These are phyloP conservation scores for Trinorchestia longiramus DNA, from an alignment of 1,140 invertebrate species.

Conservation along the genomic window DNA sequence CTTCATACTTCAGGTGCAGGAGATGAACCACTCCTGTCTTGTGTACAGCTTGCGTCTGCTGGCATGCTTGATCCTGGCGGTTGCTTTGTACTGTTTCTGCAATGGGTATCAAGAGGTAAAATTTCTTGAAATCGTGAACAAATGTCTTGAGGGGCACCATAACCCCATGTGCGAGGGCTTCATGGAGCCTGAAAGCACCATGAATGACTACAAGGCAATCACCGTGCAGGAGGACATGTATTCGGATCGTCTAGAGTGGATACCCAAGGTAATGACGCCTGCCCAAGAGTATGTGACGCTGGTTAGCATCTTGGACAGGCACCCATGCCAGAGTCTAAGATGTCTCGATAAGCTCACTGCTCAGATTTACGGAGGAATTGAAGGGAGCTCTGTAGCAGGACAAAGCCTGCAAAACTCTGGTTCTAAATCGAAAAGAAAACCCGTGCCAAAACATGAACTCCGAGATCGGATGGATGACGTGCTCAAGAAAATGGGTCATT, in stretches of 20 bases:
- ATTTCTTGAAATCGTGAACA: slow-evolving; percentile 35
- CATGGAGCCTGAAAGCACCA: slow-evolving; percentile 39
- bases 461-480: slow-evolving; percentile 26
- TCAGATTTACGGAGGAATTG: slow-evolving; percentile 28
- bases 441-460: neutral
- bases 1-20: slow-evolving; percentile 17
- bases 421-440: neutral
- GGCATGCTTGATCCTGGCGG: slow-evolving; percentile 1
- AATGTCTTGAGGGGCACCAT: slow-evolving; percentile 32
- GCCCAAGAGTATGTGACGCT: slow-evolving; percentile 29
- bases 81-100: slow-evolving; percentile 51
- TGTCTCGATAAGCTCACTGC: slow-evolving; percentile 42
- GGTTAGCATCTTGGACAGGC: slow-evolving; percentile 29
- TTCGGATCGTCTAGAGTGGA: slow-evolving; percentile 28
- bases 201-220: slow-evolving; percentile 25
- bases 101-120: slow-evolving; percentile 43
- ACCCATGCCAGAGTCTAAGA: slow-evolving; percentile 25
- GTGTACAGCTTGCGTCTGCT: slow-evolving; percentile 40
- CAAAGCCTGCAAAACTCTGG: neutral
- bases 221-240: slow-evolving; percentile 47
- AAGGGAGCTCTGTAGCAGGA: neutral
- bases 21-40: slow-evolving; percentile 29
- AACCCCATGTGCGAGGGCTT: slow-evolving; percentile 46
- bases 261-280: slow-evolving; percentile 33
- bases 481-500: slow-evolving; percentile 15